Conservation (phyloP, 2,888 invertebrate genomes). For the Agrotis puta region DNA sequence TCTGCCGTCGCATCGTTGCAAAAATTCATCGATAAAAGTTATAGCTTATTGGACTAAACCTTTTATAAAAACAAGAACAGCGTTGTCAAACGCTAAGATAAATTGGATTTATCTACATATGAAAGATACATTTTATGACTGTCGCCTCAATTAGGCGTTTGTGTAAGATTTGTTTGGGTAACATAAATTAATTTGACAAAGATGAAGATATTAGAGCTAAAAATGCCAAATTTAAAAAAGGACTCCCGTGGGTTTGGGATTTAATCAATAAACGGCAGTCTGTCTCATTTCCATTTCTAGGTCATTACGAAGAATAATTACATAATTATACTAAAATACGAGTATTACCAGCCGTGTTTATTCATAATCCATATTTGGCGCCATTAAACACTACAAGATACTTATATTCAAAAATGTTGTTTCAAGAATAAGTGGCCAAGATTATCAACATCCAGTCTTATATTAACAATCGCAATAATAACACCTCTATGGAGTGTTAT, state of each 20-base stretch:
- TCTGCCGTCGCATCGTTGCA: neutral
- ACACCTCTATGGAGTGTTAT: constrained; percentile 11
- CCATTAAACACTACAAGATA: neutral
- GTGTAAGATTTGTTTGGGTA: constrained; percentile 2
- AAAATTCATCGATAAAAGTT: constrained; percentile 7
- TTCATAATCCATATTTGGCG: neutral
- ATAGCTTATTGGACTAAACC: neutral
- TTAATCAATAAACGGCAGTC: neutral
- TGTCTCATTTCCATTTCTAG: neutral
- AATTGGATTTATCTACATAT: constrained; percentile 12
- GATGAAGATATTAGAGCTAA: neutral
- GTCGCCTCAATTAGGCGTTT: constrained; percentile 16
- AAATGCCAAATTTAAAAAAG: constrained; percentile 8
- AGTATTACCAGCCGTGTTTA: neutral
- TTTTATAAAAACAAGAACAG: constrained; percentile 17
- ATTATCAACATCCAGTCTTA: neutral
- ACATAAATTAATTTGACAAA: constrained; percentile 19
- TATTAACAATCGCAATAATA: constrained; percentile 20
- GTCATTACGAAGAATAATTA: neutral
- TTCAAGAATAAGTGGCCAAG: neutral
- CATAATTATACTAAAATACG: neutral
- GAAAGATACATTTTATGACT: constrained; percentile 26
- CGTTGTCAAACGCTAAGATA: constrained; percentile 28
- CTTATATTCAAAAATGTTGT: neutral
- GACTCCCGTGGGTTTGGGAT: constrained; percentile 11